Evolutionary conservation across 2,888 invertebrate genomes (phyloP).

Genomic region (Gymnocheta viridis): DNA sequence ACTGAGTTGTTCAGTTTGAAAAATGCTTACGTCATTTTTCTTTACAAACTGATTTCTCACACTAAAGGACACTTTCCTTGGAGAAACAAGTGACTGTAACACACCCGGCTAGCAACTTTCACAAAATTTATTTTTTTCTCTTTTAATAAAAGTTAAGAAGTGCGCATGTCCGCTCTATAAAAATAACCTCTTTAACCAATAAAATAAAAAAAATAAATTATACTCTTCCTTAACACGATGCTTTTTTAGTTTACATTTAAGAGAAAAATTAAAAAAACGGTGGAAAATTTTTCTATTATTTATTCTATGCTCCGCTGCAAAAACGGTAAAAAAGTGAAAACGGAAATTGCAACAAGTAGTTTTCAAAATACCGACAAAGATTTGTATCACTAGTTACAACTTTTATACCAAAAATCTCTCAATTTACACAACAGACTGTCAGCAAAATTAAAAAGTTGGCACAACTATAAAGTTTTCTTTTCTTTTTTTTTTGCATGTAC

Average conservation of each 20-base stretch:
- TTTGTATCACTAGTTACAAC: constrained; percentile 55
- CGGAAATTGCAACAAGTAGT: constrained; percentile 73
- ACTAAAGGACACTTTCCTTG: background rate
- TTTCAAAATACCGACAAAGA: constrained; percentile 67
- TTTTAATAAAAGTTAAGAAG: background rate
- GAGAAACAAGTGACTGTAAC: constrained; percentile 21
- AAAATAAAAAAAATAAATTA: too few species aligned
- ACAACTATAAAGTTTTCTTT: constrained; percentile 28
- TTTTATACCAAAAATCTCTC: constrained; percentile 32
- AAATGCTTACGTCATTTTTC: constrained; percentile 75
- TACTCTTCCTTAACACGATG: background rate
- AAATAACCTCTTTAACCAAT: background rate
- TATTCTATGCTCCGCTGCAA: background rate
- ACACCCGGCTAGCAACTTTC: constrained; percentile 62
- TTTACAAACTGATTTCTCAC: constrained; percentile 11
- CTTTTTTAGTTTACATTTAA: background rate
- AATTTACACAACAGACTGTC: constrained; percentile 24
- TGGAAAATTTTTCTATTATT: background rate
- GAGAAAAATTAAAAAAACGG: background rate
- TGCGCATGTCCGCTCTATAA: constrained; percentile 51
- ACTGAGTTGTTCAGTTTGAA: background rate
- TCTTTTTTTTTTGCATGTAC: too few species aligned
- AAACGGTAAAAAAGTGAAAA: constrained; percentile 19
- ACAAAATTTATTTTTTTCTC: constrained; percentile 60
- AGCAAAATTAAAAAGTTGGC: constrained; percentile 24